These are phyloP conservation scores for Anthoscopus minutus DNA, from an alignment of 2,113 vertebrate genomes.

Conservation along the genomic window DNA sequence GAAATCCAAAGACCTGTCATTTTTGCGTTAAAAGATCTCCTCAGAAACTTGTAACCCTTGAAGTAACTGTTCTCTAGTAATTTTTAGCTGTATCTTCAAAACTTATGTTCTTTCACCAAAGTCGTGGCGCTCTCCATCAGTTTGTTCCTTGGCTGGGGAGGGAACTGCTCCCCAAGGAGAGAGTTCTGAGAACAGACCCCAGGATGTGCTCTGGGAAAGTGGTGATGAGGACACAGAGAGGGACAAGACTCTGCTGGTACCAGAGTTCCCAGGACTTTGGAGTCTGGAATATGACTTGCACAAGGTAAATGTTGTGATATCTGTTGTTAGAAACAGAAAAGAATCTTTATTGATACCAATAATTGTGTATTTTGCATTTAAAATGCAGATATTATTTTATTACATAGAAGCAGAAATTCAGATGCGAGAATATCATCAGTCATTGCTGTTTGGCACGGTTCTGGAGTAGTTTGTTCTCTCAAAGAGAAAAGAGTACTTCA, in stretches of 20 bases:
- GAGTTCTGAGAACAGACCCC: neutral
- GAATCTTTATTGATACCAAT: neutral
- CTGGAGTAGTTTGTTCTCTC: neutral
- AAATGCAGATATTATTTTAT: neutral
- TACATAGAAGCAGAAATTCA: neutral
- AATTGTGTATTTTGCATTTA: neutral
- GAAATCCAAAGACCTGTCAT: neutral
- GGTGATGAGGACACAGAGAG: neutral
- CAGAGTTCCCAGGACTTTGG: slow-evolving; percentile 85
- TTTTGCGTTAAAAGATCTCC: neutral
- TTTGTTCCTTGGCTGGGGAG: neutral
- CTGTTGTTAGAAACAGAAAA: neutral
- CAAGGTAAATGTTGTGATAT: slow-evolving; percentile 49
- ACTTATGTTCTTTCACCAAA: neutral
- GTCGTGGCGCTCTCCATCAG: neutral
- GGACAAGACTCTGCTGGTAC: slow-evolving; percentile 66
- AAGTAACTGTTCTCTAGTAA: neutral
- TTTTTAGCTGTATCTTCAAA: neutral
- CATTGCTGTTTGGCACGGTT: neutral
- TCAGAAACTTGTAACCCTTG: neutral
- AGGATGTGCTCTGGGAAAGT: neutral
- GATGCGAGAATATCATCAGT: neutral
- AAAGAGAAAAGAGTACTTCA: neutral
- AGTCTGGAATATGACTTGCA: neutral
- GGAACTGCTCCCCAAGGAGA: neutral